Base-by-base conservation (phyloP, 2,113 vertebrate species). In the Oncorhynchus gorbuscha region DNA sequence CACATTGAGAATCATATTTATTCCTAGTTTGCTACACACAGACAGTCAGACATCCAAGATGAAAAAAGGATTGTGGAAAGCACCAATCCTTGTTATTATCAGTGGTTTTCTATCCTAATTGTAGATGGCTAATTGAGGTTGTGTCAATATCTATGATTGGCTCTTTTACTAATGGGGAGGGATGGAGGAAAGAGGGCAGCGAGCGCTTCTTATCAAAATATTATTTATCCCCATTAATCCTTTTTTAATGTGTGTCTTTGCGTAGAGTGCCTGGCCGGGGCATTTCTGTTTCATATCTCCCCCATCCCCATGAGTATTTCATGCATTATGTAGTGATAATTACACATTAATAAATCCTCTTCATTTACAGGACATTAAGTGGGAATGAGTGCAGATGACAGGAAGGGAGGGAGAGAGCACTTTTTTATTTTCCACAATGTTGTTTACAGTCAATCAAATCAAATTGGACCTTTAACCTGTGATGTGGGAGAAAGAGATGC, bases 321-420 rank as follows among this genome's bases (percentile, higher is more conserved):
- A 93, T 94, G 92, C 90, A 94, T 94, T 93, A 93, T 93, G 91
- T 93, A 94, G 92, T 79, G 86, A 93, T 93, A 94, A 94, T 94
- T 93, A 94, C 91, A 92, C 91, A 94, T 94, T 93, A 93, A 94
- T 94, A 93, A 94, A 93, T 93, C 93, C 86, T 88, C 93, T 93
- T 93, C 91, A 94, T 94, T 94, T 93, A 89, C 91, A 92, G 93
- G 91, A 94, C 93, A 93, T 93, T 93, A 93, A 93, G 90, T 83
- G 88, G 87, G 88, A 91, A 90, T 84, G 92, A 92, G 91, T 84
- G 78, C 88, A 89, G 89, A 88, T 90, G 90, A 94, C 89, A 79
- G 72, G 49, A 49, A 88, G 85, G 79, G 84, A 89, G 87, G 84
- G 74, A 79, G 86, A 82, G 86, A 76, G 76, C 75, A 62, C 81